phyloP scores from a whole-genome alignment of 2,113 vertebrate species.

The Corythornis vintsioides region DNA sequence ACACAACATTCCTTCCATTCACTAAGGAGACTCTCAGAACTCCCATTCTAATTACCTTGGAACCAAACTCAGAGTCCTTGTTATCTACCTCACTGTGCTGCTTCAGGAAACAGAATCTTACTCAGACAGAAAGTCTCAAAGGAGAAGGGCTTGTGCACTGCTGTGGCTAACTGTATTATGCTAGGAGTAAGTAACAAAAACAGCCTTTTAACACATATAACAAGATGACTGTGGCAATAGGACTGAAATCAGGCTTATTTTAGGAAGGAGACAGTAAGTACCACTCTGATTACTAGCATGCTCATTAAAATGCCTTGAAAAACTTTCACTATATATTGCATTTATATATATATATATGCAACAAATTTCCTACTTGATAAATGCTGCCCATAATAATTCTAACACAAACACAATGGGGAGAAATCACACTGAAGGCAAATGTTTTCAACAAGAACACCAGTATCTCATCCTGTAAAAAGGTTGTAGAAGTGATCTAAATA shows the following conservation, averaged over 20 bases:
- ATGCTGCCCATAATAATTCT: not conserved
- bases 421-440: not conserved
- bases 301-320: not conserved
- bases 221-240: not conserved
- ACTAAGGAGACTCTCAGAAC: slow-evolving; percentile 22
- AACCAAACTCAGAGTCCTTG: slow-evolving; percentile 25
- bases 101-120: not conserved
- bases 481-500: not conserved
- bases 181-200: not conserved
- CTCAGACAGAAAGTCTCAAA: not conserved
- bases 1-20: not conserved
- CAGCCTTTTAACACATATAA: not conserved
- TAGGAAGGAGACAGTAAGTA: not conserved
- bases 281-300: not conserved
- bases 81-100: not conserved
- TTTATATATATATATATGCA: not conserved
- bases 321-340: not conserved
- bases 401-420: not conserved
- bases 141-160: not conserved
- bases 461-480: not conserved
- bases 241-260: not conserved
- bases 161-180: not conserved
- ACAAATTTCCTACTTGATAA: not conserved
- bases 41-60: slow-evolving; percentile 47
- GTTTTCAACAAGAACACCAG: not conserved